A percentile compares a stretch with the other conserved stretches of the same genome.
Evolutionary conservation across 2,888 invertebrate species (phyloP).

Genomic region (Acanthosepion lycidas): DNA sequence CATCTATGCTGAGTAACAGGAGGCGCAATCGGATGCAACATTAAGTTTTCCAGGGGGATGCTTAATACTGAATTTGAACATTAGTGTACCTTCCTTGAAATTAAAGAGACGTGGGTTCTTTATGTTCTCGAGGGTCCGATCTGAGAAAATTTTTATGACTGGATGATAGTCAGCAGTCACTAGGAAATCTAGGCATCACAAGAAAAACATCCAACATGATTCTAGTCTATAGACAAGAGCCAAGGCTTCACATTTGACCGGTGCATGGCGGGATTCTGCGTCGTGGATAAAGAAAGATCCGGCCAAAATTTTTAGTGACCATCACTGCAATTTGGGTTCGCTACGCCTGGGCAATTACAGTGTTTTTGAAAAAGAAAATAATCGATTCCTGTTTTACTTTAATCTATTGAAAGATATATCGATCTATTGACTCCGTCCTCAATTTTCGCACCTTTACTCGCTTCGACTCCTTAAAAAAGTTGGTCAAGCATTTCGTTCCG

Average conservation of each 20-base stretch:
- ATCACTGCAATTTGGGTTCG: too few species aligned
- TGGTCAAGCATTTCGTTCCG: too few species aligned
- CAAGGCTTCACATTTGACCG: neutral
- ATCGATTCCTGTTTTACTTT: too few species aligned
- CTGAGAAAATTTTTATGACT: neutral
- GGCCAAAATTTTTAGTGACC: too few species aligned
- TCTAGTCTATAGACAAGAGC: neutral
- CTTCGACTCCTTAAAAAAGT: too few species aligned
- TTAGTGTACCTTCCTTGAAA: neutral
- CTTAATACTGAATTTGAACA: neutral
- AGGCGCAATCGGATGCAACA: neutral
- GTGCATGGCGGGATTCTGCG: neutral
- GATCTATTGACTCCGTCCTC: too few species aligned
- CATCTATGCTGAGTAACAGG: fast-evolving
- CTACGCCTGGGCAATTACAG: too few species aligned
- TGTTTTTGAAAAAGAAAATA: too few species aligned
- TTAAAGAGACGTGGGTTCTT: neutral
- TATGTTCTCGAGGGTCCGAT: neutral
- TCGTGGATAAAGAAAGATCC: too few species aligned
- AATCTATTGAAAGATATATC: too few species aligned
- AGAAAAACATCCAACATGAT: neutral
- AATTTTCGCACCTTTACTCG: too few species aligned
- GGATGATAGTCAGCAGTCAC: neutral
- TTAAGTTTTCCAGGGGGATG: too few species aligned
- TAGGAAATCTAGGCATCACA: neutral